Base-by-base conservation (phyloP, 2,113 vertebrate genomes). In the Riparia riparia region DNA sequence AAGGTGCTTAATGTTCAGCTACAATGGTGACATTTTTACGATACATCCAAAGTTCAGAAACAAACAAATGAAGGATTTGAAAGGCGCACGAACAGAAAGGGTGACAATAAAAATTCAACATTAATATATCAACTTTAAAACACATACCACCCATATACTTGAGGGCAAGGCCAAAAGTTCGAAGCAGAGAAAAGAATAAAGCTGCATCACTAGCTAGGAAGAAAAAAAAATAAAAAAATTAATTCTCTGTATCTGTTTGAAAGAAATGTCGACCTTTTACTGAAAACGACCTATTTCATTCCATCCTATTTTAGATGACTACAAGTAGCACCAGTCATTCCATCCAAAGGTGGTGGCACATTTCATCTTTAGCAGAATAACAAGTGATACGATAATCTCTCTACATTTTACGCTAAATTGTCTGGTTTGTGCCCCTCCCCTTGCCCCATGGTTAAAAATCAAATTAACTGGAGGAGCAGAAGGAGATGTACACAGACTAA, bases 21-120 rank as follows among this genome's bases (percentile, higher is more conserved):
- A 98, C 98, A 96, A 99, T 99, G 99, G 98, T 99, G 99, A 99
- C 99, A 99, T 98, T 99, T 99, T 99, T 99, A 99, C 97, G 98
- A 98, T 95, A 98, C 69, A 90, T 92, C 98, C 97, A 95, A 98
- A 98, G 98, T 98, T 98, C 96, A 98, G 98, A 98, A 98, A 98
- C 98, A 98, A 98, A 98, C 98, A 98, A 98, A 98, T 97, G 98
- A 98, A 98, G 97, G 96, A 97, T 98, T 98, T 98, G 98, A 99
- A 98, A 99, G 98, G 96, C 71, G 51, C 93, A 94, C 45, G 97
- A 98, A 98, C 97, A 98, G 98, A 98, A 98, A 98, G 17, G 17
- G 97, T 98, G 98, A 98, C 98, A 98, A 98, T 98, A 98, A 98
- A 98, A 98, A 98, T 96, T 98, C 98, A 98, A 98, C 97, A 97